A percentile compares a stretch with the other conserved stretches of the same genome.
These are phyloP conservation scores for Patella depressa DNA, from an alignment of 2,888 invertebrate genomes.

Conservation along the genomic window DNA sequence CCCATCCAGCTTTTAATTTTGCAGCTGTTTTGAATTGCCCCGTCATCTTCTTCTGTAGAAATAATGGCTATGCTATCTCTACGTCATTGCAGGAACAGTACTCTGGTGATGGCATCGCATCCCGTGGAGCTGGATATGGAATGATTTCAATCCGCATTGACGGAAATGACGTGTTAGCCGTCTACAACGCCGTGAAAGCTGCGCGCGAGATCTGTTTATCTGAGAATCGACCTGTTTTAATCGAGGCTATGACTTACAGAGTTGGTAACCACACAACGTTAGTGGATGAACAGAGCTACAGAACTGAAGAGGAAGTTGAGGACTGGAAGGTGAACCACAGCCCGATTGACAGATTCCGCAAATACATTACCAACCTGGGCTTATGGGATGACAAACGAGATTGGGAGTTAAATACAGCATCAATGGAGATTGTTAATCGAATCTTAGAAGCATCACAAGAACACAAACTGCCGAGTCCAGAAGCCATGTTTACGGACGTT, in stretches of 20 bases:
- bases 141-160: slow-evolving; percentile 91
- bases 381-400: slow-evolving; percentile 88
- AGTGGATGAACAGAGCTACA: slow-evolving; percentile 96
- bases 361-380: slow-evolving; percentile 83
- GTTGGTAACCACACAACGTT: slow-evolving; percentile 99
- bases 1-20: slow-evolving; percentile 98
- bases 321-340: slow-evolving; percentile 87
- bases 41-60: slow-evolving; percentile 94
- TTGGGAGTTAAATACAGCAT: slow-evolving; percentile 78
- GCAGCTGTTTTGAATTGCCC: slow-evolving; percentile 96
- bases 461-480: slow-evolving; percentile 87
- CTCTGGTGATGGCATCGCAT: slow-evolving; percentile 93
- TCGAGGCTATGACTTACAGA: slow-evolving; percentile 98
- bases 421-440: slow-evolving; percentile 80
- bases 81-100: slow-evolving; percentile 95
- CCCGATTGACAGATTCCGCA: slow-evolving; percentile 86
- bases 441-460: slow-evolving; percentile 90
- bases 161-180: slow-evolving; percentile 96
- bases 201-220: slow-evolving; percentile 82
- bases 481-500: slow-evolving; percentile 92
- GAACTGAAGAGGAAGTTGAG: slow-evolving; percentile 73
- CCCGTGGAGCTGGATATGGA: slow-evolving; percentile 91
- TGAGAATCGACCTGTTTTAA: slow-evolving; percentile 87
- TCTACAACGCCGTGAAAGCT: slow-evolving; percentile 87
- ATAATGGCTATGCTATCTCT: slow-evolving; percentile 99